Base-by-base conservation (phyloP, 2,888 invertebrate species). In the Ommatoiulus sabulosus region DNA sequence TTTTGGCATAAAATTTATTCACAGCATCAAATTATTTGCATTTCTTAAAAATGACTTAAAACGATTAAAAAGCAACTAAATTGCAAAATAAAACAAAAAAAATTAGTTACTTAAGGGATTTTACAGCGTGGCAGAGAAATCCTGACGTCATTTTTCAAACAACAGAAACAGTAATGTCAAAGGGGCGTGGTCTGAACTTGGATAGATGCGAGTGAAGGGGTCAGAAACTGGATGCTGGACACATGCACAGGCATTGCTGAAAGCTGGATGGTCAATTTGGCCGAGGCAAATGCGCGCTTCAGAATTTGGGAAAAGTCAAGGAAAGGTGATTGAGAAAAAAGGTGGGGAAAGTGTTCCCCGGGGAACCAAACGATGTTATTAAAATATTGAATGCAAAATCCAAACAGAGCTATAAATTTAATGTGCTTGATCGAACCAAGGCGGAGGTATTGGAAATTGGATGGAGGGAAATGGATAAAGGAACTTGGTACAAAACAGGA, bases 21-120 rank as follows among this genome's bases (percentile, higher is more conserved):
- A 63, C 63, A 63, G 63, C 63, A 63, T 63, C 63, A 63, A 63
- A 63, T 63, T 63, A 63, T 63, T 63, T 63, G 63, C 63, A 63
- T 63, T 63, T n/a, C 6, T 63, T n/a, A 63, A 63, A 63, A 63
- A 57, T 63, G 63, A 63, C 63, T 63, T 63, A 63, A 63, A 63
- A 63, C 63, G n/a, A n/a, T 63, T 63, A 20, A 63, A 63, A 63
- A n/a, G 17, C 63, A 63, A 63, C 63, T 63, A 63, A 63, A 63
- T 63, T 63, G 63, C 15, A 63, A 63, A 63, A n/a, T 63, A 63
- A 63, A 63, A 63, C 17, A 57, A 57, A 57, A 57, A 63, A 63
- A 63, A 63, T 63, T 63, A 63, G 63, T 63, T n/a, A 63, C 63
- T 63, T n/a, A 63, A 63, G 63, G 20, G 63, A 63, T 63, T 4